Percentiles rank a stretch among this genome's conserved stretches.
Evolutionary conservation across 1,140 invertebrate species (phyloP).

Genomic region (Drosophila guanche): DNA sequence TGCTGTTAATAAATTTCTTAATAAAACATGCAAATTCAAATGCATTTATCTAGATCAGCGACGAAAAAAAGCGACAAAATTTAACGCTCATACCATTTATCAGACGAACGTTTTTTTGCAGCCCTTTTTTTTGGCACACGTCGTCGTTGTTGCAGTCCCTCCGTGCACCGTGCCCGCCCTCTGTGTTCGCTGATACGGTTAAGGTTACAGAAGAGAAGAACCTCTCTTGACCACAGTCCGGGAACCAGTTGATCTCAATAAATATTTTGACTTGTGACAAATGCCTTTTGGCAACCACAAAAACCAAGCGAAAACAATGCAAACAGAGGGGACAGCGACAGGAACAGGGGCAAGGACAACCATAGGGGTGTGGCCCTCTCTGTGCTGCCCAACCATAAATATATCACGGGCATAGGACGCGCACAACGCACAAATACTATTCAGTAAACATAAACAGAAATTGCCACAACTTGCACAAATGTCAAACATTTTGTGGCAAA

Average conservation of each 20-base stretch:
- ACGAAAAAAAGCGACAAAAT: slow-evolving; percentile 73
- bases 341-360: slow-evolving; percentile 30
- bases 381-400: slow-evolving; percentile 31
- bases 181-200: slow-evolving; percentile 27
- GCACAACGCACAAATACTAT: slow-evolving; percentile 24
- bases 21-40: slow-evolving; percentile 82
- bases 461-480: slow-evolving; percentile 49
- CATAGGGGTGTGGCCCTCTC: slow-evolving; percentile 35
- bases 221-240: slow-evolving; percentile 44
- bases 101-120: slow-evolving; percentile 44
- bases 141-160: slow-evolving; percentile 37
- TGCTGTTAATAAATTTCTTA: slow-evolving; percentile 81
- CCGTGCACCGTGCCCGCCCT: slow-evolving; percentile 40
- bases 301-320: slow-evolving; percentile 50
- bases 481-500: slow-evolving; percentile 14
- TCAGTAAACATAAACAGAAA: slow-evolving; percentile 25
- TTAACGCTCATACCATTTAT: slow-evolving; percentile 77
- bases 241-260: slow-evolving; percentile 79
- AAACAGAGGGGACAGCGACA: slow-evolving; percentile 18
- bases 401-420: slow-evolving; percentile 9
- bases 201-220: slow-evolving; percentile 44
- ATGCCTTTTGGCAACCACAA: slow-evolving; percentile 43
- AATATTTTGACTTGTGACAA: slow-evolving; percentile 81
- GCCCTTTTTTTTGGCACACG: slow-evolving; percentile 66
- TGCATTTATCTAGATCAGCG: slow-evolving; percentile 81